Evolutionary conservation across 1,140 invertebrate species (phyloP).

Genomic region (Zaprionus kolodkinae): DNA sequence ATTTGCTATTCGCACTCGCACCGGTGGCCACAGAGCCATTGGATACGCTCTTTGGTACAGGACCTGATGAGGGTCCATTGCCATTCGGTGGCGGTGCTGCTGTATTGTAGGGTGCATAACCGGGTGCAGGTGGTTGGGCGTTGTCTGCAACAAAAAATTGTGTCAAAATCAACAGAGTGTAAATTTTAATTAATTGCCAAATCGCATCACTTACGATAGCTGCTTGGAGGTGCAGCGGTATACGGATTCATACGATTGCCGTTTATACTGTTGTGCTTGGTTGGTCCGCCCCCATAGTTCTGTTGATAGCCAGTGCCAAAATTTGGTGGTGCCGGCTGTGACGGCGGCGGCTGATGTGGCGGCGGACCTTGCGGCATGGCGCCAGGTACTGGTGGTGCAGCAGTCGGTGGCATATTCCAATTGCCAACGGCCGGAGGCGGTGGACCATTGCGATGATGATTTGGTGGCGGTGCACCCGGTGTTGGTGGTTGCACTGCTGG

Average conservation of each 20-base stretch:
- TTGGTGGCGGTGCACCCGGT: slow-evolving; percentile 65
- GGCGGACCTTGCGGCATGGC: slow-evolving; percentile 67
- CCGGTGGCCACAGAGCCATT: slow-evolving; percentile 69
- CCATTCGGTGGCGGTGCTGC: slow-evolving; percentile 63
- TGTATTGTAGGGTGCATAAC: slow-evolving; percentile 63
- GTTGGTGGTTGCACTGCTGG: slow-evolving; percentile 74
- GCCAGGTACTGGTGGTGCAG: slow-evolving; percentile 68
- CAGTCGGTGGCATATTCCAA: slow-evolving; percentile 83
- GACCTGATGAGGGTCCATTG: slow-evolving; percentile 38
- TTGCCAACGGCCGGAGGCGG: slow-evolving; percentile 82
- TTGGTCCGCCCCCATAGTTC: slow-evolving; percentile 89
- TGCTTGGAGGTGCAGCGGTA: slow-evolving; percentile 62
- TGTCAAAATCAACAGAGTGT: background rate
- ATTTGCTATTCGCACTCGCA: slow-evolving; percentile 71
- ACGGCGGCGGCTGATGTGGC: slow-evolving; percentile 66
- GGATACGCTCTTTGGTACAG: slow-evolving; percentile 50
- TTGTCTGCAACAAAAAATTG: slow-evolving; percentile 40
- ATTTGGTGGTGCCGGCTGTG: slow-evolving; percentile 83
- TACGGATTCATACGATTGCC: slow-evolving; percentile 86
- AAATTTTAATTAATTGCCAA: background rate
- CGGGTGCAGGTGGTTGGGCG: slow-evolving; percentile 45
- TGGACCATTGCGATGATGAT: slow-evolving; percentile 68
- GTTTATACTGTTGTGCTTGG: slow-evolving; percentile 86
- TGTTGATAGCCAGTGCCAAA: slow-evolving; percentile 91
- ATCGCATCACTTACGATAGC: slow-evolving; percentile 54